Conservation (phyloP, 2,888 invertebrate species). For the Horisme vitalbata region DNA sequence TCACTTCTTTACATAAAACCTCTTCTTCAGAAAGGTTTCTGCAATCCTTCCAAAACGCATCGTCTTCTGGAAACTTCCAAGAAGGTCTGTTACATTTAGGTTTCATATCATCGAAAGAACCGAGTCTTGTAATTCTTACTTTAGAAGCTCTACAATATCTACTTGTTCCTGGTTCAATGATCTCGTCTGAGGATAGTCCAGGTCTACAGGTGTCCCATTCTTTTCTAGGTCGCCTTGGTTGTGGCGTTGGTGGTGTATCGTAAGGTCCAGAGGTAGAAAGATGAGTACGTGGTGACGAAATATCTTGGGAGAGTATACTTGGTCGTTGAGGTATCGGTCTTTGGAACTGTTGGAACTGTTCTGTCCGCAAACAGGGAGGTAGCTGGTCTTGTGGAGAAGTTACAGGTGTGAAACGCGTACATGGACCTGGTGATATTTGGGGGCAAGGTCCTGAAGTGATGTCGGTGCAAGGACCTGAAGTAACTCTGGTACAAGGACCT, state of each 20-base stretch:
- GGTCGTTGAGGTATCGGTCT: background rate
- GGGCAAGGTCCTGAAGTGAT: too few species aligned
- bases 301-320: background rate
- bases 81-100: slow-evolving; percentile 4
- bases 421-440: background rate
- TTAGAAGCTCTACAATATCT: slow-evolving; percentile 3
- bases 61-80: slow-evolving; percentile 4
- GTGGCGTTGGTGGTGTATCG: background rate
- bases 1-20: slow-evolving; percentile 10
- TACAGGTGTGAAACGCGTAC: too few species aligned
- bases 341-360: too few species aligned
- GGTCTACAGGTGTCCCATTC: slow-evolving; percentile 11
- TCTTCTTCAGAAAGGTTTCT: slow-evolving; percentile 8
- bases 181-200: slow-evolving; percentile 6
- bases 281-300: background rate
- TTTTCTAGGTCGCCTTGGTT: slow-evolving; percentile 7
- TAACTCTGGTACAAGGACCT: too few species aligned
- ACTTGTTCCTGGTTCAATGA: slow-evolving; percentile 4
- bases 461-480: too few species aligned
- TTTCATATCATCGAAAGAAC: slow-evolving; percentile 17
- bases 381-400: too few species aligned
- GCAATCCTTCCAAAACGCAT: slow-evolving; percentile 10
- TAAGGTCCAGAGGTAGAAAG: background rate
- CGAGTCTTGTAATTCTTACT: slow-evolving; percentile 15
- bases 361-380: too few species aligned